Conservation (phyloP, 2,888 invertebrate genomes). For the Mactromeris polynyma region DNA sequence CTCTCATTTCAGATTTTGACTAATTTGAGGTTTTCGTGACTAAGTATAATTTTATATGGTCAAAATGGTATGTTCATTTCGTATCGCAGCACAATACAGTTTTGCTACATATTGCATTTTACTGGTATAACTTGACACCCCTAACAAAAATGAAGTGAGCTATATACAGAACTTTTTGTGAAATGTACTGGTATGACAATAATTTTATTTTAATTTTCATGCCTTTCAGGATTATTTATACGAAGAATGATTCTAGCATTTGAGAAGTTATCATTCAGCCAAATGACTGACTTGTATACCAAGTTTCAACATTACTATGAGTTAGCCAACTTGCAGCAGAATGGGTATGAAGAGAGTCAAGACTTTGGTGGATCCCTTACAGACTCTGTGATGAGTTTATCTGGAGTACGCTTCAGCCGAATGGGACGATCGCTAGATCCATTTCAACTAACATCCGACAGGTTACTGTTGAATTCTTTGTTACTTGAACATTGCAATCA, state of each 20-base stretch:
- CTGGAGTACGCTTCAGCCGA: constrained; percentile 67
- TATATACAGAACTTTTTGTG: too few species aligned
- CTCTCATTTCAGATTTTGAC: too few species aligned
- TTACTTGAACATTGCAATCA: too few species aligned
- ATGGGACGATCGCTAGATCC: constrained; percentile 69
- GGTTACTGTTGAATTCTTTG: constrained; percentile 31
- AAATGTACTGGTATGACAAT: too few species aligned
- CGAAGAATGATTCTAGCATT: constrained; percentile 93
- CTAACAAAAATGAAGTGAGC: too few species aligned
- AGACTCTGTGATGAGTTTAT: constrained; percentile 75
- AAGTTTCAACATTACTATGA: constrained; percentile 92
- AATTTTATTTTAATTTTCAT: too few species aligned
- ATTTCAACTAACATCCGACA: constrained; percentile 65
- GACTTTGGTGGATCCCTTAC: constrained; percentile 76
- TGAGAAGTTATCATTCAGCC: constrained; percentile 94
- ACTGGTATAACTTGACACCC: too few species aligned
- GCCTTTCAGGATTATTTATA: constrained; percentile 92
- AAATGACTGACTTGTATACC: constrained; percentile 92
- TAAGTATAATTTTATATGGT: too few species aligned
- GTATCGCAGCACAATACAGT: too few species aligned
- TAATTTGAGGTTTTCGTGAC: too few species aligned
- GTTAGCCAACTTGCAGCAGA: constrained; percentile 58
- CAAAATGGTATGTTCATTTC: too few species aligned
- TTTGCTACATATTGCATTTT: too few species aligned
- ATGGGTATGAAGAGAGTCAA: constrained; percentile 72